Base-by-base conservation (phyloP, 2,113 vertebrate species). In the Neodon shergylaensis region DNA sequence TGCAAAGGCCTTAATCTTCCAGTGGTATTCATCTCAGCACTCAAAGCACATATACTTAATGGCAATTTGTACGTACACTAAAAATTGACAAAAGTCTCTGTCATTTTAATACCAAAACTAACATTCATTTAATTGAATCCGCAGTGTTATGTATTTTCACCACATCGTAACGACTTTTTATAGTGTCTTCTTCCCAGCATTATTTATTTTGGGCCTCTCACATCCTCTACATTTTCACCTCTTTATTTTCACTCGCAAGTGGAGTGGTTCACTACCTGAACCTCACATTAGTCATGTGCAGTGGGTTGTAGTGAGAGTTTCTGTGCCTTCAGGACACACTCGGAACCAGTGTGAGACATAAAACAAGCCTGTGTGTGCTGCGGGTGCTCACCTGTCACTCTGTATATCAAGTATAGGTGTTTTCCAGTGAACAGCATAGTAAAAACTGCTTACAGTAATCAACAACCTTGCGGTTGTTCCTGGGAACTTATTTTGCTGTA, bases 1-100 rank as follows among this genome's bases (percentile, higher is more conserved):
- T 97, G 54, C 95, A 96, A 96, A 91, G 95, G 31, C 86, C 95
- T 97, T 98, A 52, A 82, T 97, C 82, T 95, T 95, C 83, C 39
- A 87, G 33, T 89, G 86, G 70, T 52, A 82, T 95, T 97, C 96
- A 93, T 90, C 96, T 94, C 86, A 94, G 54, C 54, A 87, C 39
- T 94, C 81, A 92, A 68, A 94, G 76, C 52, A 39, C 77, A 73
- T 94, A 87, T 84, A 82, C 96, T 97, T 92, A 94, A 91, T 90
- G 73, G 66, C 31, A 85, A 44, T 91, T 96, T 93, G 47, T 58
- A 91, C 61, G 91, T 95, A 24, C 49, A 52, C 42, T 90, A 93
- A 88, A 66, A 93, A 39, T 79, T 91, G n/a, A 88, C 61, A 52
- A 91, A 78, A 84, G 58, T 94, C n/a, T 93, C 76, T 58, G 81